A percentile compares a stretch with the other conserved stretches of the same genome.
Conservation (phyloP, 2,113 vertebrate species). For the Grallaria varia region DNA sequence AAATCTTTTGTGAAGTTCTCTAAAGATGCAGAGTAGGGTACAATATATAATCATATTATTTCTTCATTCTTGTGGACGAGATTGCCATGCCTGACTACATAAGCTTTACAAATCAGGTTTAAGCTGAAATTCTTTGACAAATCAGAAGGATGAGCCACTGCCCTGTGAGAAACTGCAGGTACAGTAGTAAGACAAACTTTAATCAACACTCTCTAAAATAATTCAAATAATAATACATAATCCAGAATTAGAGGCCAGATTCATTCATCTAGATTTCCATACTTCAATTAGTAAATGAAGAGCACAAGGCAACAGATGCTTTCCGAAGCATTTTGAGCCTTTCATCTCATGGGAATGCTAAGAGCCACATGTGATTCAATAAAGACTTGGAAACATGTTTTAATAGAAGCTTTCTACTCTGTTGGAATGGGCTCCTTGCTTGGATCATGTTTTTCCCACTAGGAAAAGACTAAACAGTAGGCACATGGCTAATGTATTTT, state of each 20-base stretch:
- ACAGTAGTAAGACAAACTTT: background rate
- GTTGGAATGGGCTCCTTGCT: background rate
- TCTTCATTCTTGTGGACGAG: background rate
- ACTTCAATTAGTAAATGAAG: background rate
- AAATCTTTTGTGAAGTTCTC: background rate
- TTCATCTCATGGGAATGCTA: background rate
- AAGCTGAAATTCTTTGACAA: background rate
- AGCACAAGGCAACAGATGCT: background rate
- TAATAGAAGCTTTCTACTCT: background rate
- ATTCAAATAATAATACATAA: background rate
- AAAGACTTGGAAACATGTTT: background rate
- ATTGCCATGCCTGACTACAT: background rate
- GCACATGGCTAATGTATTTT: background rate
- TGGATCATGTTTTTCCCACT: background rate
- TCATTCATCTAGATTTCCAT: background rate
- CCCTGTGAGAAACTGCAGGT: background rate
- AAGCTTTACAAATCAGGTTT: background rate
- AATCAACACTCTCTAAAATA: background rate
- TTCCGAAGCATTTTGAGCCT: background rate
- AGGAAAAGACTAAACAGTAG: background rate
- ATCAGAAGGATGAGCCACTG: background rate
- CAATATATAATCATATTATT: background rate
- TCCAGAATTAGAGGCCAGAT: background rate
- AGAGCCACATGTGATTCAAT: background rate
- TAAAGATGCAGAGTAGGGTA: background rate